Conservation (phyloP, 92 coral and sea anemone genomes). For the Blastomussa wellsi region DNA sequence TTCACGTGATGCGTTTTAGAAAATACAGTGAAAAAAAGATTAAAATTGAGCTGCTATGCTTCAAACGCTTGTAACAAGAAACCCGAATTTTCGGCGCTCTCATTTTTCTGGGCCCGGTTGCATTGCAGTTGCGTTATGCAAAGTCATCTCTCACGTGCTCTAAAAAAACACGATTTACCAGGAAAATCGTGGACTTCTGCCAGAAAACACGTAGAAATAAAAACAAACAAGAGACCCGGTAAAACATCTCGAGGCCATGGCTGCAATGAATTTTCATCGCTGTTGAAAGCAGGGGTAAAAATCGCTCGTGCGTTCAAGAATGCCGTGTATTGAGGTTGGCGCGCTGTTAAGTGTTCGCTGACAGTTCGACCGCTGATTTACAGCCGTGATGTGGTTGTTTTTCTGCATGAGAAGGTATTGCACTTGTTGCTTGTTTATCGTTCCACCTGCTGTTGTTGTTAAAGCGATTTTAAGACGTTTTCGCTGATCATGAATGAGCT, state of each 20-base stretch:
- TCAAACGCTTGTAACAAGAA: background rate
- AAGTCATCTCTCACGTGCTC: slow-evolving; percentile 29
- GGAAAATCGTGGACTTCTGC: slow-evolving; percentile 34
- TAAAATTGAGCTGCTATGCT: background rate
- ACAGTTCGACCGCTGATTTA: background rate
- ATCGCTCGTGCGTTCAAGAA: background rate
- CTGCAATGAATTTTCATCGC: background rate
- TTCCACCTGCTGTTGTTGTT: slow-evolving; percentile 30
- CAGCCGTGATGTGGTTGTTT: slow-evolving; percentile 34
- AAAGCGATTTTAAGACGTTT: background rate
- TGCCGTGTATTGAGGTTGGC: background rate
- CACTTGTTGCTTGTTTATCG: slow-evolving; percentile 34
- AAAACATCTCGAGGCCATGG: background rate
- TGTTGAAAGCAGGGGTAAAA: background rate
- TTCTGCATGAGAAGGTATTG: slow-evolving; percentile 52
- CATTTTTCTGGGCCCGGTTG: background rate
- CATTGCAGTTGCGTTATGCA: background rate
- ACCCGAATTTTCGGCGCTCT: background rate
- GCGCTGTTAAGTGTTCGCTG: background rate
- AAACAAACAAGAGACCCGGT: slow-evolving; percentile 32
- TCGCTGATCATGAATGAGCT: background rate
- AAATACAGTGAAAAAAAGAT: background rate
- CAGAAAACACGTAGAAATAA: slow-evolving; percentile 22
- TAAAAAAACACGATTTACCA: slow-evolving; percentile 35
- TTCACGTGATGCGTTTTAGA: background rate